A percentile compares a stretch with the other conserved stretches of the same genome.
Conservation (phyloP, 2,888 invertebrate species). For the Salpingus planirostris region DNA sequence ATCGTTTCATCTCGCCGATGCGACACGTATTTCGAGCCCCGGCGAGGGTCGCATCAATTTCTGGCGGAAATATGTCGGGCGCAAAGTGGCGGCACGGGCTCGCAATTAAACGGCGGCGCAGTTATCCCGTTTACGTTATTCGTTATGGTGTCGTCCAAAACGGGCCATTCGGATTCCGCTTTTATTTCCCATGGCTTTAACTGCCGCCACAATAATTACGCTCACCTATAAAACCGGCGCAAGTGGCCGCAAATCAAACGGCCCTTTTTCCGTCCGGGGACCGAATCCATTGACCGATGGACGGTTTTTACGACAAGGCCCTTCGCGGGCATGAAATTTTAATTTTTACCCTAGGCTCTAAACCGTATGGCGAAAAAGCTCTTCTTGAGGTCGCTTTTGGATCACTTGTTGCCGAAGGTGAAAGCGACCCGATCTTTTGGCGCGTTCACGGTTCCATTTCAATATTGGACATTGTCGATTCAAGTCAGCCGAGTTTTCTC, state of each 20-base stretch:
- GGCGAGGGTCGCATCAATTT: too few species aligned
- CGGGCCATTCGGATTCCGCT: constrained; percentile 9
- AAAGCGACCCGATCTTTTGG: too few species aligned
- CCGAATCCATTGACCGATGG: too few species aligned
- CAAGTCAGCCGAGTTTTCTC: background rate
- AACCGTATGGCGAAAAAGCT: too few species aligned
- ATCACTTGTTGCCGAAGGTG: too few species aligned
- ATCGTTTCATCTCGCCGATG: constrained; percentile 12
- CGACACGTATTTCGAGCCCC: constrained; percentile 13
- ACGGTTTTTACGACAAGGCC: too few species aligned
- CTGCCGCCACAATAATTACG: constrained; percentile 8
- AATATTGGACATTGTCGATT: too few species aligned
- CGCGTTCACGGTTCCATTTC: too few species aligned
- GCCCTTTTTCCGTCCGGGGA: constrained; percentile 2
- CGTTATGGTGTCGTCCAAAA: constrained; percentile 4
- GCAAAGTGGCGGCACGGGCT: constrained; percentile 4
- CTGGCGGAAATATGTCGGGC: too few species aligned
- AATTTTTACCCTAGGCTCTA: constrained; percentile 7
- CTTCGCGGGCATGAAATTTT: constrained; percentile 9
- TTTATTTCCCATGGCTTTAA: constrained; percentile 10
- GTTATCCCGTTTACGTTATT: constrained; percentile 12
- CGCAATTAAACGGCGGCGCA: constrained; percentile 12
- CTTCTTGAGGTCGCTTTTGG: too few species aligned
- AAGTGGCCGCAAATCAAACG: constrained; percentile 9
- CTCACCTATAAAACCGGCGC: constrained; percentile 7